phyloP scores from a whole-genome alignment of 1,140 invertebrate genomes.

The Cyphomyrmex costatus region DNA sequence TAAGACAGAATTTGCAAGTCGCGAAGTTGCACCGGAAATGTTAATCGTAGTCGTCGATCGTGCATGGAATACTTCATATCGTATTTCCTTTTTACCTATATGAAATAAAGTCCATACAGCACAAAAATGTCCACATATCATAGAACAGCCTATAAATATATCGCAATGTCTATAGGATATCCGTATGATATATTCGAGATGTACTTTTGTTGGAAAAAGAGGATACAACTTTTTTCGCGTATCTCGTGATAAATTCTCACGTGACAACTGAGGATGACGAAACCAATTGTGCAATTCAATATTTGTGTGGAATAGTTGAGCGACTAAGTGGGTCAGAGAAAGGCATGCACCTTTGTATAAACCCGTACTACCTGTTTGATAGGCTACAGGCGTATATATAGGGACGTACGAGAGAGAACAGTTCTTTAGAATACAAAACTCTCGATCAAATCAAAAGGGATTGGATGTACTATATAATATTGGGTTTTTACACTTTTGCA shows the following conservation, averaged over 20 bases:
- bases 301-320: slow-evolving; percentile 34
- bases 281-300: slow-evolving; percentile 21
- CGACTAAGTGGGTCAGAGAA: slow-evolving; percentile 58
- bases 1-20: slow-evolving; percentile 18
- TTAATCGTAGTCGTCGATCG: background rate
- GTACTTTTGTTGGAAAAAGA: too few relatives aligned
- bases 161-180: too few relatives aligned
- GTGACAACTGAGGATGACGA: background rate
- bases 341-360: slow-evolving; percentile 38
- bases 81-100: background rate
- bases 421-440: background rate
- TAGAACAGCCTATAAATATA: too few relatives aligned
- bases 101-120: background rate
- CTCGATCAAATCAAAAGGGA: background rate
- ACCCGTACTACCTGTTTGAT: slow-evolving; percentile 51
- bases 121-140: too few relatives aligned
- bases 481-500: too few relatives aligned
- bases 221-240: too few relatives aligned
- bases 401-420: background rate
- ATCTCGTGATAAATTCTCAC: background rate
- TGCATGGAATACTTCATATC: background rate
- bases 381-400: slow-evolving; percentile 1
- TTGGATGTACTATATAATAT: background rate
- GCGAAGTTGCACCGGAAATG: background rate
- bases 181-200: too few relatives aligned